phyloP scores from a whole-genome alignment of 1,140 invertebrate species.

The Propsilocerus akamusi region DNA sequence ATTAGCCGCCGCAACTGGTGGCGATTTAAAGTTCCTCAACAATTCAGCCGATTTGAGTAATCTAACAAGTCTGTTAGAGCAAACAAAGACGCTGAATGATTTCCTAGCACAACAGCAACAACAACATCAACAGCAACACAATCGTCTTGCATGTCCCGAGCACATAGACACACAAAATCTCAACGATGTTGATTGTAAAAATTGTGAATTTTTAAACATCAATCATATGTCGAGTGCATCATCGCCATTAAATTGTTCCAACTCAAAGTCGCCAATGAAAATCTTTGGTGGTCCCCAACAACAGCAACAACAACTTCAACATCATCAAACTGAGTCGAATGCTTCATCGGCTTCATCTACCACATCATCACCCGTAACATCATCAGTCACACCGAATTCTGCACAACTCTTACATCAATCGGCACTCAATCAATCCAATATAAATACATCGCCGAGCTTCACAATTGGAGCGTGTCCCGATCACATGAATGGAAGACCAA shows the following conservation, averaged over 20 bases:
- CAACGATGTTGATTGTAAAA: constrained; percentile 17
- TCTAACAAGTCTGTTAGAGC: background rate
- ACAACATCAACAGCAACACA: constrained; percentile 11
- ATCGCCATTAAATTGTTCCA: too few species aligned
- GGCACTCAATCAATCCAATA: too few species aligned
- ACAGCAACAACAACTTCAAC: constrained; percentile 10
- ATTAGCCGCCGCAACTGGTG: too few species aligned
- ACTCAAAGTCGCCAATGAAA: background rate
- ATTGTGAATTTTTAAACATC: constrained; percentile 18
- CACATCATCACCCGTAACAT: constrained; percentile 12
- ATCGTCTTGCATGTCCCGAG: constrained; percentile 19
- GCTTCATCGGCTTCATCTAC: constrained; percentile 18
- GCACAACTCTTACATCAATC: too few species aligned
- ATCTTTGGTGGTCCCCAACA: constrained; percentile 3
- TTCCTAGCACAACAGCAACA: constrained; percentile 20
- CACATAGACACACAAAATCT: constrained; percentile 15
- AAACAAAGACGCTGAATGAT: constrained; percentile 15
- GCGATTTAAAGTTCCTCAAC: constrained; percentile 1
- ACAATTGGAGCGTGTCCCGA: constrained; percentile 88
- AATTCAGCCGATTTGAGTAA: background rate
- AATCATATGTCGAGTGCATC: background rate
- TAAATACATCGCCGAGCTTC: too few species aligned
- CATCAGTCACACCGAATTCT: constrained; percentile 17
- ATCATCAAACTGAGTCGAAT: constrained; percentile 17
- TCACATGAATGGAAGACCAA: constrained; percentile 82